These are phyloP conservation scores for Siniperca chuatsi DNA, from an alignment of 2,113 vertebrate genomes.

Conservation along the genomic window DNA sequence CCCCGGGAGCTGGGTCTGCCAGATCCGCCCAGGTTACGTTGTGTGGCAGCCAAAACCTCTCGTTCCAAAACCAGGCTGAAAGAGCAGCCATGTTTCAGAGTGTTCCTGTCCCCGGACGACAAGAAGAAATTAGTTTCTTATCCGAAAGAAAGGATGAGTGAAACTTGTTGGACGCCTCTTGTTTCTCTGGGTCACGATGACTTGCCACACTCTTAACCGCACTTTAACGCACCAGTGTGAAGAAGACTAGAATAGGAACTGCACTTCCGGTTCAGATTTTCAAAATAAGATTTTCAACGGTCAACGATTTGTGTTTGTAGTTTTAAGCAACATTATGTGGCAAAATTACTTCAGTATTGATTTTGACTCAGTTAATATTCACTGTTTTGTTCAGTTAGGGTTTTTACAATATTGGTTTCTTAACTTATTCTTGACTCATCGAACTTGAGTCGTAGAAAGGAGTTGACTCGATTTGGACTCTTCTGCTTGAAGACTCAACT, in stretches of 20 bases:
- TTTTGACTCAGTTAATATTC: not conserved
- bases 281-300: constrained; percentile 25
- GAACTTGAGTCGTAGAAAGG: too few species aligned
- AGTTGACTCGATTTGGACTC: not conserved
- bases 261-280: accelerated
- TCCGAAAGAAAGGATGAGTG: not conserved
- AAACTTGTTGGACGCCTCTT: constrained; percentile 7
- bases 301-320: too few species aligned
- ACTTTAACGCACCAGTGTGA: constrained; percentile 19
- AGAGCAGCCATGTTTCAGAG: constrained; percentile 83
- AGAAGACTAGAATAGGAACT: accelerated
- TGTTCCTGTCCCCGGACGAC: constrained; percentile 2
- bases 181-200: constrained; percentile 1
- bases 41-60: constrained; percentile 95
- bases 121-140: not conserved
- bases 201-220: constrained; percentile 30
- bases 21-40: constrained; percentile 97
- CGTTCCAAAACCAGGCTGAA: constrained; percentile 96
- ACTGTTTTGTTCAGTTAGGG: not conserved
- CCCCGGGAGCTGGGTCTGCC: constrained; percentile 85
- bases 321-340: too few species aligned
- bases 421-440: too few species aligned
- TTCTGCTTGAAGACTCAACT: too few species aligned
- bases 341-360: too few species aligned
- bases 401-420: not conserved